A percentile compares a stretch with the other conserved stretches of the same genome.
phyloP scores from a whole-genome alignment of 2,113 vertebrate species.

The Sinocyclocheilus anshuiensis region DNA sequence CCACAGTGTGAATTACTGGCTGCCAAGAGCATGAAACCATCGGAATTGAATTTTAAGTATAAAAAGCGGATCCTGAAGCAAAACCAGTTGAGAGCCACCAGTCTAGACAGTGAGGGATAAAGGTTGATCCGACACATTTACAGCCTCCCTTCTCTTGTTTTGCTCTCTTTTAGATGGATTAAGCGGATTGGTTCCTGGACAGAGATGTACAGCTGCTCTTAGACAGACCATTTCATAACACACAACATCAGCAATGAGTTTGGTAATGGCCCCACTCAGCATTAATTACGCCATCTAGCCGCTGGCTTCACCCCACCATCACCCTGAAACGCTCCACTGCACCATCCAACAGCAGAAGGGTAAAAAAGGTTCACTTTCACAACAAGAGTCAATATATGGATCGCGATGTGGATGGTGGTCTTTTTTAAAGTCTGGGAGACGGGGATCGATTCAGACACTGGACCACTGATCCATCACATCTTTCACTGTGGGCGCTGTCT shows the following conservation, averaged over 20 bases:
- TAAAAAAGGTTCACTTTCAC: constrained; percentile 40
- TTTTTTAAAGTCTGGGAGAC: background rate
- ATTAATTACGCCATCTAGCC: constrained; percentile 47
- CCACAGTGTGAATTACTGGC: background rate
- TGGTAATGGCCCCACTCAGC: constrained; percentile 51
- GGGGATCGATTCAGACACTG: constrained; percentile 22
- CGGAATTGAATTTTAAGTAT: background rate
- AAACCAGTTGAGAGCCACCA: background rate
- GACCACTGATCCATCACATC: constrained; percentile 34
- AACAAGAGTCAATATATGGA: constrained; percentile 42
- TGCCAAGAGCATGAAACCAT: background rate
- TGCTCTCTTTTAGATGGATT: background rate
- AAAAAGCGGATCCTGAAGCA: background rate
- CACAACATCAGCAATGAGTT: constrained; percentile 14
- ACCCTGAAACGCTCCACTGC: background rate
- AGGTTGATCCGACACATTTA: constrained; percentile 2
- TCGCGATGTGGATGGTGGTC: background rate
- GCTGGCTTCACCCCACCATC: background rate
- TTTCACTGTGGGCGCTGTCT: constrained; percentile 14
- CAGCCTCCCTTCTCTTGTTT: background rate
- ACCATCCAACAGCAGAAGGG: constrained; percentile 9
- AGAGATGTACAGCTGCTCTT: background rate
- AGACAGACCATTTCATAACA: constrained; percentile 15
- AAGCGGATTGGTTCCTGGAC: constrained; percentile 31
- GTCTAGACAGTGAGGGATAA: background rate